These are phyloP conservation scores for Leptinotarsa haldemani DNA, from an alignment of 2,888 invertebrate species.

Conservation along the genomic window DNA sequence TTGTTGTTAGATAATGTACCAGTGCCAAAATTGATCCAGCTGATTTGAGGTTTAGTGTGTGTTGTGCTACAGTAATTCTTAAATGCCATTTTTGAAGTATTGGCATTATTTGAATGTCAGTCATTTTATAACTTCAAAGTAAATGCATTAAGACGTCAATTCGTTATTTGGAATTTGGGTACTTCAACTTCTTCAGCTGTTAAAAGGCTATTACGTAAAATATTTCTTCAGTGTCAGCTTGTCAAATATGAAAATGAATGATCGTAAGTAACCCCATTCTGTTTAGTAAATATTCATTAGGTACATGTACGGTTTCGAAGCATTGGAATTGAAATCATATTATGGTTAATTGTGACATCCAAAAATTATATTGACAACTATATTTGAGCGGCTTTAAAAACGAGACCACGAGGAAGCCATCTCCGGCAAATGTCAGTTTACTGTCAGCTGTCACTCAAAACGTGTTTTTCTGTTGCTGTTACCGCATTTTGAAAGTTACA, in stretches of 20 bases:
- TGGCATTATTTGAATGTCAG: background rate
- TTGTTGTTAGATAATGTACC: background rate
- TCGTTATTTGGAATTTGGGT: background rate
- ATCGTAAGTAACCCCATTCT: conserved; percentile 52
- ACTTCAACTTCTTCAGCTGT: background rate
- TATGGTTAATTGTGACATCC: background rate
- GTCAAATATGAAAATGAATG: conserved; percentile 57
- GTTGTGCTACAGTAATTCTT: too few species aligned
- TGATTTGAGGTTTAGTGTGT: too few species aligned
- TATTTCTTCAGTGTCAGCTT: conserved; percentile 45
- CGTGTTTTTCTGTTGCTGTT: conserved; percentile 44
- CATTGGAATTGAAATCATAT: background rate
- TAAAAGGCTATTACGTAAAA: conserved; percentile 51
- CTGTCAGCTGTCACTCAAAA: conserved; percentile 38
- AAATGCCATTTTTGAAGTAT: background rate
- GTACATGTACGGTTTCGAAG: background rate
- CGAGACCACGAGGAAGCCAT: conserved; percentile 57
- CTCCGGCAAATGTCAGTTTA: conserved; percentile 53
- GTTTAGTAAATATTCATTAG: background rate
- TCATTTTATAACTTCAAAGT: background rate
- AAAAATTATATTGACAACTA: background rate
- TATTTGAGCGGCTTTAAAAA: conserved; percentile 15
- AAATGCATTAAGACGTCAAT: too few species aligned
- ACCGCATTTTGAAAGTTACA: conserved; percentile 44
- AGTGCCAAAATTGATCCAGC: too few species aligned